Percentiles rank a stretch among this genome's conserved stretches.
These are phyloP conservation scores for Siniperca chuatsi DNA, from an alignment of 2,113 vertebrate genomes.

Conservation along the genomic window DNA sequence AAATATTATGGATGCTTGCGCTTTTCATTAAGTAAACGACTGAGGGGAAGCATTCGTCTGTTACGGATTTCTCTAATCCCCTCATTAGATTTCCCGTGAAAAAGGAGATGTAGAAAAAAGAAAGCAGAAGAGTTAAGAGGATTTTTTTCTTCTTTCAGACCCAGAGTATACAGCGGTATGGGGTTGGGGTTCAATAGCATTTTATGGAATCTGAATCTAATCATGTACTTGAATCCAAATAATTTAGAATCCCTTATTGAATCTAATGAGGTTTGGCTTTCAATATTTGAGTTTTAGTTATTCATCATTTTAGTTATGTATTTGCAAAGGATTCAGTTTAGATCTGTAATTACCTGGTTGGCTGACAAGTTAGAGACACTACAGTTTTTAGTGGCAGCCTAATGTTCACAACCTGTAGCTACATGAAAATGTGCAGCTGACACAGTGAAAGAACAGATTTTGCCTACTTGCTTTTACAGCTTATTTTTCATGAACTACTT, in stretches of 20 bases:
- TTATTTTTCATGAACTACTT: neutral
- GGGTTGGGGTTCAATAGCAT: neutral
- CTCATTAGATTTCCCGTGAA: neutral
- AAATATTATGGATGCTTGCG: neutral
- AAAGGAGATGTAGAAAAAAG: neutral
- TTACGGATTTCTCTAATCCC: neutral
- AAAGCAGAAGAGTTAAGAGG: neutral
- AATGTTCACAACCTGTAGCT: neutral
- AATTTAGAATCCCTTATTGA: neutral
- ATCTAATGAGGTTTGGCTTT: slow-evolving; percentile 2
- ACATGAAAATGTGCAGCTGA: neutral
- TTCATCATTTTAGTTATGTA: neutral
- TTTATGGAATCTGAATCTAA: neutral
- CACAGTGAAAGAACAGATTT: neutral
- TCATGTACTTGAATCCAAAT: neutral
- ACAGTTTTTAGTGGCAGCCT: neutral
- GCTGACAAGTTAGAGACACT: neutral
- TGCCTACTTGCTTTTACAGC: neutral
- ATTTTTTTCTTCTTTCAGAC: neutral
- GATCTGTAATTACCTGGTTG: neutral
- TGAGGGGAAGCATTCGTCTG: neutral
- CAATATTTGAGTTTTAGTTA: too few species aligned
- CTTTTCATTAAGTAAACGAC: neutral
- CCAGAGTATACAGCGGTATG: neutral
- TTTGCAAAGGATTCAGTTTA: neutral